Evolutionary conservation across 2,797 vertebrate genomes (phyloP), one percentile per base, ranked within the genome.

Genomic region (Dendrocincla fuliginosa): DNA sequence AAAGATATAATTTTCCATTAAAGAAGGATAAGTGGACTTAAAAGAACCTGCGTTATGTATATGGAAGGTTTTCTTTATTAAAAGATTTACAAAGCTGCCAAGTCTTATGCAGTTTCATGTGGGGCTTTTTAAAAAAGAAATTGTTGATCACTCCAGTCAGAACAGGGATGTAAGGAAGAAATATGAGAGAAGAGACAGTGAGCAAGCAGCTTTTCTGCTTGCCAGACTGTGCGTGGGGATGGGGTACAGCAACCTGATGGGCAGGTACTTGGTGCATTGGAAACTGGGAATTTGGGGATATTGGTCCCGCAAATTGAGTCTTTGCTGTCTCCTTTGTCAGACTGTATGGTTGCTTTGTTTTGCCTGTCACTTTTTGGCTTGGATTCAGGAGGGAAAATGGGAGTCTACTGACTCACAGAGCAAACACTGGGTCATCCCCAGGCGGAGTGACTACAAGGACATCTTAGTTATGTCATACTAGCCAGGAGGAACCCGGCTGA

Each of bases 1-100:
- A 69, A 96, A 90, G 84, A 73, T 93, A 44, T 5, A n/a, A 49
- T 86, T 89, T 89, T 81, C 95, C 46, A 69, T 89, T 88, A 92
- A 87, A 73, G 80, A 86, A 35, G 61, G 24, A 6, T 56, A 70
- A 70, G 39, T 59, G 69, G n/a, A 59, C 10, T 88, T 90, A 90
- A 1, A 1, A 92, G 80, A 74, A 73, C 23, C 18, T 86, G 23
- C 17, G 39, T 75, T 83, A 74, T 15, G 8, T 41, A 11, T 50
- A n/a, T n/a, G 24, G 35, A 35, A 64, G 7, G 32, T 88, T 92
- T 87, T 60, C 25, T 89, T 84, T 82, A 80, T 30, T 86, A 92
- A 81, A 68, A 76, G 33, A 24, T 16, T n/a, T 50, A 7, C 44
- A 74, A 67, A 88, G 32, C 50, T 84, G 28, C 39, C 23, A 57